Conservation (phyloP, 2,113 vertebrate species). For the Chamaetylas fuelleborni region DNA sequence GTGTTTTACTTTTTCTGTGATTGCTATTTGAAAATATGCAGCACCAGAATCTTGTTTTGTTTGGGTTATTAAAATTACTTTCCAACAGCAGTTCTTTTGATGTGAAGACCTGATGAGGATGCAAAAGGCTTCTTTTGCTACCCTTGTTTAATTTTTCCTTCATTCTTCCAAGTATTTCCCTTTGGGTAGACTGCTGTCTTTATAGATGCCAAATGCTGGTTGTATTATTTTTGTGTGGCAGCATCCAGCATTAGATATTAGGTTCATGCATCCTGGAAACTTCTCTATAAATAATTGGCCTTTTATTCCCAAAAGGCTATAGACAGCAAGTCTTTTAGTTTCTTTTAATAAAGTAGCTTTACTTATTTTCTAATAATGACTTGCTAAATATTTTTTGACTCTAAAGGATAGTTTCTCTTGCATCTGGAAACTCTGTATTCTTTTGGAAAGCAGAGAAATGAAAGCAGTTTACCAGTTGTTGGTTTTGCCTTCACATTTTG, state of each 20-base stretch:
- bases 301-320: background rate
- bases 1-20: background rate
- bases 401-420: background rate
- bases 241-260: background rate
- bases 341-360: background rate
- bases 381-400: background rate
- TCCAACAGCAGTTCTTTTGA: background rate
- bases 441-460: background rate
- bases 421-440: background rate
- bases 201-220: background rate
- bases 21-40: background rate
- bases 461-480: background rate
- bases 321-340: background rate
- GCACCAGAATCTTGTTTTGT: background rate
- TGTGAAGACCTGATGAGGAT: accelerated
- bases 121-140: background rate
- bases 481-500: background rate
- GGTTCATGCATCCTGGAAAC: background rate
- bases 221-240: background rate
- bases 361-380: background rate
- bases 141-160: background rate
- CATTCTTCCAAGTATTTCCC: background rate
- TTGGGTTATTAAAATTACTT: background rate
- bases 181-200: background rate
- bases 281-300: conserved; percentile 15